These are phyloP conservation scores for Periophthalmus magnuspinnatus DNA, from an alignment of 2,797 vertebrate genomes.

Conservation along the genomic window DNA sequence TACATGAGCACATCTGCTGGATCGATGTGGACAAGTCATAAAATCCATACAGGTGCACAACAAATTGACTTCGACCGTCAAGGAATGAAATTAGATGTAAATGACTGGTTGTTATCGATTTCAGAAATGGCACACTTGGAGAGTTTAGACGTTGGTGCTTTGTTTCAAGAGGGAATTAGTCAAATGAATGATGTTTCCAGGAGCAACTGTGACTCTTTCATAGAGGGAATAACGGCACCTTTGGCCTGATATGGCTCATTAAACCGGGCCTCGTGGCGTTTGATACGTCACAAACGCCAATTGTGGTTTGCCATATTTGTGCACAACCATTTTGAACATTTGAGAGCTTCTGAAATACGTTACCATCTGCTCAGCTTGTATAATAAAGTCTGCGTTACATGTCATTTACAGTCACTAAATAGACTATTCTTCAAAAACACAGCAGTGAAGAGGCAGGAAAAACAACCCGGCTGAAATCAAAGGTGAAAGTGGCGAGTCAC, in stretches of 20 bases:
- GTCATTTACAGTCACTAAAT: not conserved
- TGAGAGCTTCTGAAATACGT: not conserved
- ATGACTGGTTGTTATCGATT: not conserved
- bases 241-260: not conserved
- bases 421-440: not conserved
- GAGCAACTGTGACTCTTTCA: not conserved
- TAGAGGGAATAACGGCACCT: not conserved
- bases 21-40: too few relatives aligned
- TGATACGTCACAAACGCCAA: not conserved
- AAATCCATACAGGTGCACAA: not conserved
- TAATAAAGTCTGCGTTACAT: not conserved
- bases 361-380: not conserved
- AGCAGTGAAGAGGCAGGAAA: not conserved
- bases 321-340: not conserved
- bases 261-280: not conserved
- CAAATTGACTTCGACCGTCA: not conserved
- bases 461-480: not conserved
- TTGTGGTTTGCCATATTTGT: not conserved
- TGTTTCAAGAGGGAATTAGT: not conserved
- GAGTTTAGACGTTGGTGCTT: not conserved
- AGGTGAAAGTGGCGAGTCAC: conserved; percentile 21
- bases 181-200: not conserved
- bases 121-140: conserved; percentile 1
- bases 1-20: not conserved
- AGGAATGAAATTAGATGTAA: not conserved